A percentile compares a stretch with the other conserved stretches of the same genome.
Conservation (phyloP, 2,797 vertebrate genomes). For the Hemitrygon akajei region DNA sequence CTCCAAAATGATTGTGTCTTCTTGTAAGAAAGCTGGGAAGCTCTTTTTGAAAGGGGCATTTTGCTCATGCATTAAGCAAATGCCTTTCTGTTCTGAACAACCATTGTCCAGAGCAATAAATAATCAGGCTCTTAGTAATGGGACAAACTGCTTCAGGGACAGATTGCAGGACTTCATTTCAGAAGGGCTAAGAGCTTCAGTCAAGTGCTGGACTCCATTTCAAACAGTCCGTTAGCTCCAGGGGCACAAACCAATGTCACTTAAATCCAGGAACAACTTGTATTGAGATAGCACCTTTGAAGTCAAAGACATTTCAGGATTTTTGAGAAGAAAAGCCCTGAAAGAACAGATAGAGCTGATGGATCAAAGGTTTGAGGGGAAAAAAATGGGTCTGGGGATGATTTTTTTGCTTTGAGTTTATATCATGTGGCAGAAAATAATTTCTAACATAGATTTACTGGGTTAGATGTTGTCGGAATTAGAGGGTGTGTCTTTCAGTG, state of each 20-base stretch:
- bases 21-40: not conserved
- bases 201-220: not conserved
- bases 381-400: not conserved
- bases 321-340: not conserved
- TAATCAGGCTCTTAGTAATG: not conserved
- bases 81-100: not conserved
- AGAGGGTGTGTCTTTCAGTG: too few species aligned
- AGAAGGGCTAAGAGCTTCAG: not conserved
- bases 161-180: not conserved
- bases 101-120: not conserved
- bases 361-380: not conserved
- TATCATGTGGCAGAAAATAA: too few species aligned
- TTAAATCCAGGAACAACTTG: not conserved
- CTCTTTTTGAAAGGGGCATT: not conserved
- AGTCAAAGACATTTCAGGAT: not conserved
- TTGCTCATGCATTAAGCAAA: not conserved
- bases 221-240: not conserved
- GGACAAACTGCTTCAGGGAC: constrained; percentile 9
- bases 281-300: not conserved
- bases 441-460: too few species aligned
- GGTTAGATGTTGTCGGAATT: too few species aligned
- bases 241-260: not conserved
- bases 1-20: not conserved
- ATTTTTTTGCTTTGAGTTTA: too few species aligned
- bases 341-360: not conserved